A percentile compares a stretch with the other conserved stretches of the same genome.
These are phyloP conservation scores for Apostichopus leukothele DNA, from an alignment of 53 echinoderm and acorn worm genomes.

Conservation along the genomic window DNA sequence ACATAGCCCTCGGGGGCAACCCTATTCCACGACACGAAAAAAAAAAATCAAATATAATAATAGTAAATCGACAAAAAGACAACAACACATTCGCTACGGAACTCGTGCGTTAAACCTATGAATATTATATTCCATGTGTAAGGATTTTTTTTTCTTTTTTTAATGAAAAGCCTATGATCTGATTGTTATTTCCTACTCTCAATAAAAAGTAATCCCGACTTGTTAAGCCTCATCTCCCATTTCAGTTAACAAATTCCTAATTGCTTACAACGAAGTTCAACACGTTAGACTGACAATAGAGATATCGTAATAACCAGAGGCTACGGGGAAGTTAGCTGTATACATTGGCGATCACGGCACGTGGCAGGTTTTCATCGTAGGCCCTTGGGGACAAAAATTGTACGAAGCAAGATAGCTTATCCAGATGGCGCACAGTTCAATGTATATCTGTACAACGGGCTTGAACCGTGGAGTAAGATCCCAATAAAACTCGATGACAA, in stretches of 20 bases:
- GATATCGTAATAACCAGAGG: conserved; percentile 40
- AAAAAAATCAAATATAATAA: neutral
- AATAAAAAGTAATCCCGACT: conserved; percentile 2
- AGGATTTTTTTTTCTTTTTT: neutral
- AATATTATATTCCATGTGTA: conserved; percentile 41
- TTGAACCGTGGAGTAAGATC: neutral
- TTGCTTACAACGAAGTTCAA: conserved; percentile 24
- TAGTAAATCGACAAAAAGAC: neutral
- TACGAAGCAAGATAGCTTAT: neutral
- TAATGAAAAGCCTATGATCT: conserved; percentile 4
- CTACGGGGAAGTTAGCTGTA: conserved; percentile 20
- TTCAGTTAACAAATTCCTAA: conserved; percentile 43
- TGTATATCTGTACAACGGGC: neutral
- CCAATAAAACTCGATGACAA: conserved; percentile 22
- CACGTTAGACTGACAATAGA: conserved; percentile 43
- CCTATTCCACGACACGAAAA: neutral
- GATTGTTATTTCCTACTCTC: conserved; percentile 1
- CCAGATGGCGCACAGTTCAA: conserved; percentile 36
- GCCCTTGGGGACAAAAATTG: conserved; percentile 7
- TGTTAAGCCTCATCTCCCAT: conserved; percentile 34
- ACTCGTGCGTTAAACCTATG: conserved; percentile 33
- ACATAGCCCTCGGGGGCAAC: conserved; percentile 18
- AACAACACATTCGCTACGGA: neutral
- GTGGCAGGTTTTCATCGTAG: conserved; percentile 37
- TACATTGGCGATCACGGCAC: conserved; percentile 20